Evolutionary conservation across 1,140 invertebrate species (phyloP).

Genomic region (Drosophila ohnishii): DNA sequence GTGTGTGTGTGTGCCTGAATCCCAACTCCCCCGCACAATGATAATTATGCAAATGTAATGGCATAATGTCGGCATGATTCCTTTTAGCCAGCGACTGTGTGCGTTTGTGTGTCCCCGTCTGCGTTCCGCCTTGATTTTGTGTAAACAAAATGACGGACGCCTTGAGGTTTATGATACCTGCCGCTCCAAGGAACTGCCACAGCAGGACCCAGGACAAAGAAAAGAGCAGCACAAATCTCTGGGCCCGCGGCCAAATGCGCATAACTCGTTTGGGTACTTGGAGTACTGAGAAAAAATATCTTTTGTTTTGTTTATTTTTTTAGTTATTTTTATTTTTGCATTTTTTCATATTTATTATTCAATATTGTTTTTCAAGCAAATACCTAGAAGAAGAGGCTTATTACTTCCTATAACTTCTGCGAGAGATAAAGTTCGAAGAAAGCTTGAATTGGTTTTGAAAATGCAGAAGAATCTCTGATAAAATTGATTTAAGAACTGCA

Average conservation of each 20-base stretch:
- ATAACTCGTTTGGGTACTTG: slow-evolving; percentile 63
- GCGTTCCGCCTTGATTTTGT: slow-evolving; percentile 60
- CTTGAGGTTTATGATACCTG: slow-evolving; percentile 69
- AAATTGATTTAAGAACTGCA: background rate
- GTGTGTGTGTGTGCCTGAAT: background rate
- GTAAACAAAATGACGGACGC: slow-evolving; percentile 77
- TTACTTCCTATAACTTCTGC: background rate
- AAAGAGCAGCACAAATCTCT: slow-evolving; percentile 64
- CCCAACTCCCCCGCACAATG: slow-evolving; percentile 44
- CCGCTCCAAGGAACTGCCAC: background rate
- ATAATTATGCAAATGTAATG: slow-evolving; percentile 79
- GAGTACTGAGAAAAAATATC: background rate
- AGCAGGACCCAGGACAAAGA: slow-evolving; percentile 17
- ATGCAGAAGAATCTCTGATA: background rate
- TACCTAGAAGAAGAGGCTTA: too few species aligned
- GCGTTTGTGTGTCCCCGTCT: slow-evolving; percentile 43
- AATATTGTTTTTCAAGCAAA: background rate
- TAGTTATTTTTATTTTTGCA: background rate
- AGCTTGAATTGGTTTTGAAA: background rate
- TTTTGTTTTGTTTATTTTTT: too few species aligned
- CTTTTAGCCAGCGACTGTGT: slow-evolving; percentile 23
- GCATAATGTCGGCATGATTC: slow-evolving; percentile 76
- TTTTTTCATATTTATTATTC: background rate
- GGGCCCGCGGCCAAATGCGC: slow-evolving; percentile 65
- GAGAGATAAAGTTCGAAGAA: too few species aligned